Evolutionary conservation across 2,113 vertebrate genomes (phyloP), one percentile per base, ranked within the genome.

Genomic region (Ammospiza caudacuta): DNA sequence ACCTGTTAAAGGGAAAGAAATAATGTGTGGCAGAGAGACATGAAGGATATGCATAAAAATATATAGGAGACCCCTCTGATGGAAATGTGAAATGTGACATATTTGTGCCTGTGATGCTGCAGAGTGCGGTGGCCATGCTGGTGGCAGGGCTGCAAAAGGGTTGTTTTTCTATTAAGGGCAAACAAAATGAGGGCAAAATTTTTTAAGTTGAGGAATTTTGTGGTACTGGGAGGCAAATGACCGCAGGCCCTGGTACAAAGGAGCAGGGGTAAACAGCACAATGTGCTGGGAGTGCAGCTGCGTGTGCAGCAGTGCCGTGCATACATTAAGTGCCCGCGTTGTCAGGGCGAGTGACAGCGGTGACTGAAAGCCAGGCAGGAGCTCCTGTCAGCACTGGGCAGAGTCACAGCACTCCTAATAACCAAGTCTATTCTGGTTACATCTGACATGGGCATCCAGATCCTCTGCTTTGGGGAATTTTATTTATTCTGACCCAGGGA

Each of bases 321-420:
- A 98, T 98, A 96, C 87, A 97, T 98, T 98, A 97, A 96, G 97
- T 97, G 73, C 87, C 87, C 43, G 11, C 77, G 87, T 97, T 98
- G 98, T 98, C 97, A 97, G 95, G 94, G 97, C 96, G 87, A 98
- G 97, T 98, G 98, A 98, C 98, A 98, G 97, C 84, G 8, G 95
- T 97, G 97, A 97, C 95, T 98, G 97, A 98, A 94, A 97, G 92
- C 95, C 97, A 96, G 97, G 97, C 94, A 97, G 96, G 92, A 97
- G 96, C 96, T 70, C 79, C 97, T 97, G 98, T 97, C 97, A 97
- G 96, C 27, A 16, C 77, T 6, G 18, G 97, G 96, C 93, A 94
- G 87, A 98, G 97, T 92, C 97, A 96, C 97, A 96, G 93, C 63
- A 29, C 96, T 96, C 94, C 97, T 98, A 98, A 98, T 97, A 97